These are phyloP conservation scores for Periparus ater DNA, from an alignment of 2,797 vertebrate species.

Conservation along the genomic window DNA sequence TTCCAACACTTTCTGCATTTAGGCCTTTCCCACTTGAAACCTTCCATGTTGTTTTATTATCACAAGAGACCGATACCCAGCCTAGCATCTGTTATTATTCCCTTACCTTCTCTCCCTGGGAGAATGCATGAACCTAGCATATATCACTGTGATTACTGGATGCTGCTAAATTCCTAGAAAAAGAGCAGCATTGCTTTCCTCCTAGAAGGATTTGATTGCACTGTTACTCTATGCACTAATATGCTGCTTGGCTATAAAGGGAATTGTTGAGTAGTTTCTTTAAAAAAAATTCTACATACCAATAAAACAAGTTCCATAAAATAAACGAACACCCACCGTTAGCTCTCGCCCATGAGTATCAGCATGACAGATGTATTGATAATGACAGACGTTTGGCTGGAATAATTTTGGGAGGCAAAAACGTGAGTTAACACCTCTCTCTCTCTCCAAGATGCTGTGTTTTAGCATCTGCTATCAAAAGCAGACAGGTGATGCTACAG, in stretches of 20 bases:
- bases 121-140: conserved; percentile 41
- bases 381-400: background rate
- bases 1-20: conserved; percentile 73
- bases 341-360: background rate
- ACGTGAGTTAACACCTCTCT: background rate
- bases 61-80: conserved; percentile 71
- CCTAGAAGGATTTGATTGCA: conserved; percentile 54
- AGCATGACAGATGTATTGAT: background rate
- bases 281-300: background rate
- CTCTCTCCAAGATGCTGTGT: background rate
- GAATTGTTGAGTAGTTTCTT: conserved; percentile 40
- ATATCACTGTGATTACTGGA: conserved; percentile 59
- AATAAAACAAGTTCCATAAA: conserved; percentile 20
- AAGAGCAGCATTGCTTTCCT: conserved; percentile 36
- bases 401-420: background rate
- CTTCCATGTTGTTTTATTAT: conserved; percentile 70
- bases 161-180: conserved; percentile 59
- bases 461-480: background rate
- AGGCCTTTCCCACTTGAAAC: conserved; percentile 59
- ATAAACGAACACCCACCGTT: conserved; percentile 13
- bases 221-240: conserved; percentile 32
- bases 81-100: conserved; percentile 72
- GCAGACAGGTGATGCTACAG: background rate
- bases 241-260: conserved; percentile 48
- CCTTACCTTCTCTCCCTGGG: conserved; percentile 50